Evolutionary conservation across 2,888 invertebrate genomes (phyloP), one percentile per base, ranked within the genome.

Genomic region (Gymnocheta viridis): DNA sequence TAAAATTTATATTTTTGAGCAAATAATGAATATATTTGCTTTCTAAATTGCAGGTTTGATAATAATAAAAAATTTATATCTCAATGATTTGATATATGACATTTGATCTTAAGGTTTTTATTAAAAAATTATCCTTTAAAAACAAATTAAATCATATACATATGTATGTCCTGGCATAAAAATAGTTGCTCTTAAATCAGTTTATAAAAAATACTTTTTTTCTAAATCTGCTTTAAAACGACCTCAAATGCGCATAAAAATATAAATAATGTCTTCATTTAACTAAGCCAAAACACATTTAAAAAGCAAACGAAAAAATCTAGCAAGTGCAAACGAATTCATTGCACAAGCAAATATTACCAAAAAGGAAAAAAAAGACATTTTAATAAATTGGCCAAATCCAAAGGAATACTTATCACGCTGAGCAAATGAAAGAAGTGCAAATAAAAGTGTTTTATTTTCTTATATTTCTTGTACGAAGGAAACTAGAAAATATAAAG

Each of bases 361-460:
- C 14, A 41, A 2, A 17, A 69, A 60, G 35, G 10, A 47, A 47
- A n/a, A 51, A 14, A 51, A 69, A 51, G 62, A 51, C 19, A 0
- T 70, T 54, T 54, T 78, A 62, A 82, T 82, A 82, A 78, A 82
- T 82, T 82, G 72, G 73, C 73, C 35, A 76, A 70, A 79, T 79
- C 64, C 79, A 64, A 74, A 69, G 44, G 73, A 74, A 79, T 49
- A 79, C 73, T 83, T 79, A 74, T 64, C 74, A 70, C 49, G 44
- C 49, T 64, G 41, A 74, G 74, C 24, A 70, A 58, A 58, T 47
- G 44, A 38, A 64, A 82, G 14, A 64, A 47, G 35, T 32, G 47
- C 41, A 67, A 49, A 66, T 47, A 58, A 49, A 58, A 60, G 19
- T 47, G 4, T 38, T 29, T 10, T 51, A 44, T 44, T 38, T 66